Evolutionary conservation across 2,797 vertebrate species (phyloP).

Genomic region (Cetoscarus ocellatus): DNA sequence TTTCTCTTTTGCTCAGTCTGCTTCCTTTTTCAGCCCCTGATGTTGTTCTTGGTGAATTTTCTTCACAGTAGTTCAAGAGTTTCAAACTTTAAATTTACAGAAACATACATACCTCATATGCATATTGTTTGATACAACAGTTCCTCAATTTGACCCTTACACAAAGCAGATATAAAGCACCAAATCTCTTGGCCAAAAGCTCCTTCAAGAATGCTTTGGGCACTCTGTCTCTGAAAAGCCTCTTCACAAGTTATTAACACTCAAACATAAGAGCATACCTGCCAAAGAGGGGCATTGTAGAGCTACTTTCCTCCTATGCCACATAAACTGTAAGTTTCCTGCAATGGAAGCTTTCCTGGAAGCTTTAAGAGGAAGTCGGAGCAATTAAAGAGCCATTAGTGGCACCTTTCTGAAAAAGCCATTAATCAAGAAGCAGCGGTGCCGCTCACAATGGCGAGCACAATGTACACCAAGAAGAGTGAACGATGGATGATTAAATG

Average conservation of each 20-base stretch:
- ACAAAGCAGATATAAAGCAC: constrained; percentile 18
- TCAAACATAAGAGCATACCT: constrained; percentile 30
- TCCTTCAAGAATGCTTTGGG: constrained; percentile 24
- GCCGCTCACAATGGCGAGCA: constrained; percentile 62
- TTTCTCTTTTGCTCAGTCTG: background rate
- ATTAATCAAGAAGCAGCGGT: constrained; percentile 79
- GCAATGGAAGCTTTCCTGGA: constrained; percentile 44
- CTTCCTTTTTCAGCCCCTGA: background rate
- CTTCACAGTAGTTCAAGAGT: constrained; percentile 13
- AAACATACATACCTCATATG: background rate
- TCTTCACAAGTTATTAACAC: constrained; percentile 51
- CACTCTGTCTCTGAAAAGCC: constrained; percentile 10
- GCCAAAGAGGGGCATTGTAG: constrained; percentile 8
- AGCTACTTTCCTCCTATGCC: constrained; percentile 7
- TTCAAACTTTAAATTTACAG: background rate
- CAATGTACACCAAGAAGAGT: constrained; percentile 64
- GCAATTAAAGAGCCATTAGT: constrained; percentile 85
- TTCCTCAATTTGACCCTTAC: background rate
- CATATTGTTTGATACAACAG: constrained; percentile 4
- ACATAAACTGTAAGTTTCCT: constrained; percentile 48
- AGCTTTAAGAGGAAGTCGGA: constrained; percentile 72
- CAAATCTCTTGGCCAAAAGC: constrained; percentile 27
- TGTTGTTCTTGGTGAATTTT: background rate
- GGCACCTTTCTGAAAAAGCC: constrained; percentile 78
- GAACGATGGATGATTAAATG: constrained; percentile 67